Base-by-base conservation (phyloP, 1,140 invertebrate species). In the Listronotus bonariensis region DNA sequence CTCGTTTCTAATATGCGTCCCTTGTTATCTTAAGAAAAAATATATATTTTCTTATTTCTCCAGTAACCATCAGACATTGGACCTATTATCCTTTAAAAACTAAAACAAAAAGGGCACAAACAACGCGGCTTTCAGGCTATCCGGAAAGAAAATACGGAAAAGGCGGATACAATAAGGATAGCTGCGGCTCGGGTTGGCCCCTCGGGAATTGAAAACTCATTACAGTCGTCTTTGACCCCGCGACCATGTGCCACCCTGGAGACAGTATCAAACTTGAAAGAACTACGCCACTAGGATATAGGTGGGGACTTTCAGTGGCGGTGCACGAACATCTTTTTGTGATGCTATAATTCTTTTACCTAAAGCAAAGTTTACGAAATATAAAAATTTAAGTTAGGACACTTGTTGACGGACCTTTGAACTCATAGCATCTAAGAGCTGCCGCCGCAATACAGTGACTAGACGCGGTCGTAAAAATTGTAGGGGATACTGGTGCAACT, bases 201-300 rank as follows among this genome's bases (percentile, higher is more conserved):
- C 64, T 46, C 18, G 14, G 64, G 64, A 66, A 66, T 66, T 54
- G 64, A 38, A 66, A 66, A 66, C 64, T 66, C 64, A 66, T 66
- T 66, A 66, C 55, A 66, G 64, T 58, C 64, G 64, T 66, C 64
- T 66, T 66, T 66, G 64, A 66, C 64, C 64, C 45, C 49, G 48
- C 55, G 64, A 66, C 64, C 56, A 66, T 59, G 61, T 55, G 51
- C 61, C 17, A 38, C 61, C 51, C 61, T 1, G 11, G 55, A 60
- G 46, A 64, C 61, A 32, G 53, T 26, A 46, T 64, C 52, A 54
- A 56, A 54, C 52, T 64, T 64, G 61, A 64, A 64, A 64, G 61
- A 64, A 10, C 34, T 42, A 54, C 52, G 46, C n/a, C 36, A 59
- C 56, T 18, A 18, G 42, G 46, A 34, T 18, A 41, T 31, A 32